Conservation (phyloP, 2,113 vertebrate species). For the Ptilonorhynchus violaceus region DNA sequence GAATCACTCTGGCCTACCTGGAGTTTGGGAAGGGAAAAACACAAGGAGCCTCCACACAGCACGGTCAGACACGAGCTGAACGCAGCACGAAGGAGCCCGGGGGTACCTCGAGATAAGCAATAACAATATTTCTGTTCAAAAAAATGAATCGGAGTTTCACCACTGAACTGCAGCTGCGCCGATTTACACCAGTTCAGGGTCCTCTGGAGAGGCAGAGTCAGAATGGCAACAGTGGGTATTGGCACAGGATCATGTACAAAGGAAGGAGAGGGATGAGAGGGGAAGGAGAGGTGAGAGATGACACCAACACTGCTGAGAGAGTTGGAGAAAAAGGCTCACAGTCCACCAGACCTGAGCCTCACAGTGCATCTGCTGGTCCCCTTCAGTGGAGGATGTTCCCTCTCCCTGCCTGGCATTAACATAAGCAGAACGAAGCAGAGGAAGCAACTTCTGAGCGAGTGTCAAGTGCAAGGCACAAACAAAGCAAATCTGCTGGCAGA, state of each 20-base stretch:
- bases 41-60: background rate
- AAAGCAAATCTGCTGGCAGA: background rate
- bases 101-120: fast-evolving
- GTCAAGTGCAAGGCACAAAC: background rate
- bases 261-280: no score
- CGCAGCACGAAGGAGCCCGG: fast-evolving
- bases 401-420: background rate
- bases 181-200: background rate
- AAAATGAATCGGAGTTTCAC: background rate
- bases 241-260: background rate
- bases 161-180: background rate
- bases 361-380: background rate
- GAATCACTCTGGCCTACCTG: fast-evolving
- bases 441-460: fast-evolving
- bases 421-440: background rate
- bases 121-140: background rate
- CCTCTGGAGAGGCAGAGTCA: background rate
- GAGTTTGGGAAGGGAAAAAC: background rate
- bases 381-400: fast-evolving
- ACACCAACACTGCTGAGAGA: background rate
- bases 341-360: background rate
- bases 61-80: background rate
- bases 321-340: background rate
- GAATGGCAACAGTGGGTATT: fast-evolving
- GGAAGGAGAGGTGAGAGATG: no score